phyloP scores from a whole-genome alignment of 2,797 vertebrate genomes.

The Thalassophryne amazonica region DNA sequence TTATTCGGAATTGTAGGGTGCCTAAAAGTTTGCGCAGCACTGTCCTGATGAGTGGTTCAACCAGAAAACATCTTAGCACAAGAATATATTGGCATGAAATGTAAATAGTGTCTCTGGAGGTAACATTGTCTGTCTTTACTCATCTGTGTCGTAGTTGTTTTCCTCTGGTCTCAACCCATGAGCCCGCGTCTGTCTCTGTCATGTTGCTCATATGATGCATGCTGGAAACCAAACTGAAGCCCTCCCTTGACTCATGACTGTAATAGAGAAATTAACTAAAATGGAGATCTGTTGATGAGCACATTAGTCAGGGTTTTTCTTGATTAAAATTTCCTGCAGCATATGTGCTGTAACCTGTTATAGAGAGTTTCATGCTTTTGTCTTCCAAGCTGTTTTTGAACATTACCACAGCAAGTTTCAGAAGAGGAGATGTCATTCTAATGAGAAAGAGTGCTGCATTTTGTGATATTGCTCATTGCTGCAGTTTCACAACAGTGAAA shows the following conservation, averaged over 20 bases:
- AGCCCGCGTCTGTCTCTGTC: slow-evolving; percentile 22
- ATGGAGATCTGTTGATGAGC: slow-evolving; percentile 1
- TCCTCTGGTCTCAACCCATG: neutral
- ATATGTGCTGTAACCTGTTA: too few relatives aligned
- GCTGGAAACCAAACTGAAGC: slow-evolving; percentile 1
- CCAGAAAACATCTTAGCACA: neutral
- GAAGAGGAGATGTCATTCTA: too few relatives aligned
- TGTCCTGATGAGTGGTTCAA: too few relatives aligned
- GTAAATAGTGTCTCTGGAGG: neutral
- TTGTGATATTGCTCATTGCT: too few relatives aligned
- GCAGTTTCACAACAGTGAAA: too few relatives aligned
- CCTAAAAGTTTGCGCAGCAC: too few relatives aligned
- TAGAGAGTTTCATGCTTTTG: too few relatives aligned
- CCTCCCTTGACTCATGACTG: neutral
- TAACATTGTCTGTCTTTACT: slow-evolving; percentile 1
- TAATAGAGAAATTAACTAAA: neutral
- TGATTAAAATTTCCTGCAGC: too few relatives aligned
- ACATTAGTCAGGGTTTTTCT: too few relatives aligned
- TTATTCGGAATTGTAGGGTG: too few relatives aligned
- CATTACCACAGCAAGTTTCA: neutral
- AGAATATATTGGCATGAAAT: neutral
- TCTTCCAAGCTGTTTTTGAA: too few relatives aligned
- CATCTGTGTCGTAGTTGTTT: neutral
- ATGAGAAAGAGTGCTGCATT: too few relatives aligned
- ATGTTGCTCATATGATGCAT: neutral